These are phyloP conservation scores for Zele albiditarsus DNA, from an alignment of 2,888 invertebrate species.

Conservation along the genomic window DNA sequence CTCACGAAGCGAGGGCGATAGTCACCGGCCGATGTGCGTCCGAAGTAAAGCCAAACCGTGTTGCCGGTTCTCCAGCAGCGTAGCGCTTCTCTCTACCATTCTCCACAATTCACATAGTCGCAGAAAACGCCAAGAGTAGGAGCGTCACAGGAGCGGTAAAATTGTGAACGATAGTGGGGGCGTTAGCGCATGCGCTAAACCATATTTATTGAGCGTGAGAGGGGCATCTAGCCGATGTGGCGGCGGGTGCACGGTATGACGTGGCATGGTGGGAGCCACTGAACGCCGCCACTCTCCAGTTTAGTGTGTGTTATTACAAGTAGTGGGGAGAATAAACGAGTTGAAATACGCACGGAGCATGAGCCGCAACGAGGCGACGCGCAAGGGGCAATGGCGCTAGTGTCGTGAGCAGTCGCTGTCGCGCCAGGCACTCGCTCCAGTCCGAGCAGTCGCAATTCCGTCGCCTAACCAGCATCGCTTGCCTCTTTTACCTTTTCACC, in stretches of 20 bases:
- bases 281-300: constrained; percentile 25
- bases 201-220: constrained; percentile 61
- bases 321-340: constrained; percentile 46
- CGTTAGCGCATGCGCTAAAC: constrained; percentile 51
- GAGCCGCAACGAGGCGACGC: constrained; percentile 45
- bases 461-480: constrained; percentile 71
- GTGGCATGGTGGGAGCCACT: constrained; percentile 48
- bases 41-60: constrained; percentile 60
- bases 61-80: constrained; percentile 64
- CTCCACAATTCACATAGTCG: constrained; percentile 20
- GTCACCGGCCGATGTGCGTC: constrained; percentile 62
- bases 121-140: constrained; percentile 30
- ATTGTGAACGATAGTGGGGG: constrained; percentile 58
- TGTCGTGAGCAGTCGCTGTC: constrained; percentile 78
- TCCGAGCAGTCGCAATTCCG: constrained; percentile 70
- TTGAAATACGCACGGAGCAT: constrained; percentile 28
- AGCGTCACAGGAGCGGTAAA: constrained; percentile 30
- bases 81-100: not conserved
- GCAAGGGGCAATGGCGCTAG: constrained; percentile 65
- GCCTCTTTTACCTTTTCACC: constrained; percentile 74
- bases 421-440: constrained; percentile 78
- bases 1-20: constrained; percentile 56
- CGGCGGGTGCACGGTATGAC: constrained; percentile 46
- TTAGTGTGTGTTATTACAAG: not conserved
- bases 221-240: constrained; percentile 63